A percentile compares a stretch with the other conserved stretches of the same genome.
These are phyloP conservation scores for Nansenia antarctica DNA, from an alignment of 2,113 vertebrate species.

Conservation along the genomic window DNA sequence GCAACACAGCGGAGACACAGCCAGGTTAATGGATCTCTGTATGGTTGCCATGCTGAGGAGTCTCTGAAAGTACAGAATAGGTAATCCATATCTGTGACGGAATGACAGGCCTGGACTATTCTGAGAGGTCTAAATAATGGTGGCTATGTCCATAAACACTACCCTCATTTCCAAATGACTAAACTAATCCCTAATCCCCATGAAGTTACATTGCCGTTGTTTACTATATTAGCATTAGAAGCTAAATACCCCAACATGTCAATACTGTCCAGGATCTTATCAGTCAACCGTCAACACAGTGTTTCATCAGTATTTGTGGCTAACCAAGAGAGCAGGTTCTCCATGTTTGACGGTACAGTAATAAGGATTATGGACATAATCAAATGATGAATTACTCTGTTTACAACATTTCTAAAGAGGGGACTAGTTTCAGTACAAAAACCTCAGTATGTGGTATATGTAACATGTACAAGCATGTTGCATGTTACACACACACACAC, in stretches of 20 bases:
- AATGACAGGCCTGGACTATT: not conserved
- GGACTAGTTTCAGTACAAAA: too few relatives aligned
- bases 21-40: not conserved
- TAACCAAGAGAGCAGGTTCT: too few relatives aligned
- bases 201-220: conserved; percentile 10
- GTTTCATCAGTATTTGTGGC: not conserved
- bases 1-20: not conserved
- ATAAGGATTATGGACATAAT: too few relatives aligned
- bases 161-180: conserved; percentile 22
- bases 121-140: conserved; percentile 12
- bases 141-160: conserved; percentile 2
- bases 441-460: too few relatives aligned
- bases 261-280: not conserved
- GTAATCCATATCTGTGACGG: not conserved
- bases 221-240: conserved; percentile 11
- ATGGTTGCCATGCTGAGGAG: not conserved
- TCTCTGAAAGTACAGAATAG: not conserved
- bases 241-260: not conserved
- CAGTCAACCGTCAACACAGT: not conserved
- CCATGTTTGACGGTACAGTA: too few relatives aligned
- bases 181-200: conserved; percentile 14
- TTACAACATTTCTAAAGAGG: too few relatives aligned
- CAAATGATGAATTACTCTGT: too few relatives aligned
- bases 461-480: too few relatives aligned
- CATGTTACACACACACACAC: too few relatives aligned